phyloP scores from a whole-genome alignment of 1,140 invertebrate species.

The Gryllus bimaculatus region DNA sequence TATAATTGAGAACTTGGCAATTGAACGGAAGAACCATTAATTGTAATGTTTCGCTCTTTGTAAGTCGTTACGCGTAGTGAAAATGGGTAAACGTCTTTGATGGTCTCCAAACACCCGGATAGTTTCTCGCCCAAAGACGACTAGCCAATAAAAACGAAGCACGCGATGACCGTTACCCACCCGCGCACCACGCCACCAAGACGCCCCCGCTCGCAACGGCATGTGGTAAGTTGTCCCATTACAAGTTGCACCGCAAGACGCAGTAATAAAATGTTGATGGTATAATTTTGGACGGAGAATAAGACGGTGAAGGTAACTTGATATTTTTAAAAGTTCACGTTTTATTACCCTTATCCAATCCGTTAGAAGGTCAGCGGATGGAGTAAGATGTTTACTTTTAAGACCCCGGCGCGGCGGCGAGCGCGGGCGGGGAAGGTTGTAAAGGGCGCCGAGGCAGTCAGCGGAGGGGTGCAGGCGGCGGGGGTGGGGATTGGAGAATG shows the following conservation, averaged over 20 bases:
- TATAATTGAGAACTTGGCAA: too few relatives aligned
- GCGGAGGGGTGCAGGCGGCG: background rate
- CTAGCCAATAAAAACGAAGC: too few relatives aligned
- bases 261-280: background rate
- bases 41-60: too few relatives aligned
- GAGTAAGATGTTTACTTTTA: constrained; percentile 1
- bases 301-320: background rate
- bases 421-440: background rate
- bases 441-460: background rate
- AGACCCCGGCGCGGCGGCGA: too few relatives aligned
- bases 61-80: too few relatives aligned
- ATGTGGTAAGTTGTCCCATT: background rate
- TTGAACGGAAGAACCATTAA: too few relatives aligned
- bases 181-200: too few relatives aligned
- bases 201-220: background rate
- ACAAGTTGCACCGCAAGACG: background rate
- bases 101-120: too few relatives aligned
- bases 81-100: too few relatives aligned
- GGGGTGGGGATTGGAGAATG: too few relatives aligned
- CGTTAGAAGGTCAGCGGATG: background rate
- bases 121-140: too few relatives aligned
- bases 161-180: too few relatives aligned
- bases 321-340: background rate
- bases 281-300: background rate
- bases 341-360: constrained; percentile 5